Conservation (phyloP, 2,888 invertebrate species). For the Platycnemis pennipes region DNA sequence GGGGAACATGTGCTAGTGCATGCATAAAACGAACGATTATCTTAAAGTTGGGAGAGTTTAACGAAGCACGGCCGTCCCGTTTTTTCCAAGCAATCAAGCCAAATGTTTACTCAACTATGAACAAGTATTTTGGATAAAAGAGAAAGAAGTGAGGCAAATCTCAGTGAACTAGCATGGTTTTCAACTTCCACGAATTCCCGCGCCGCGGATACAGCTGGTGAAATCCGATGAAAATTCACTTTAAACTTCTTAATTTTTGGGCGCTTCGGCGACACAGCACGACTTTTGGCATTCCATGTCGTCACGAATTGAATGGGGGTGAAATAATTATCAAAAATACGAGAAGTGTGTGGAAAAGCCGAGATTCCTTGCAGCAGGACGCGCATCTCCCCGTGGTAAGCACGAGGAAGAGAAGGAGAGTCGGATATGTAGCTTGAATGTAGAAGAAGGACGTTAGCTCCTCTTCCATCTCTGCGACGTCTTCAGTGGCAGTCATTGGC, state of each 20-base stretch:
- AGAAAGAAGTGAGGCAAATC: neutral
- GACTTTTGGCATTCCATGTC: neutral
- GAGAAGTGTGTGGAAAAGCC: neutral
- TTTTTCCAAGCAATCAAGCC: neutral
- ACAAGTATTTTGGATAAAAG: neutral
- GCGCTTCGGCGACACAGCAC: neutral
- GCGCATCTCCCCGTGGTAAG: neutral
- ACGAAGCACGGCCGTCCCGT: neutral
- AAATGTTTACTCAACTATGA: neutral
- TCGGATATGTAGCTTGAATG: too few species aligned
- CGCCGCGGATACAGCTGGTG: neutral
- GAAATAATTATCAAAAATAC: neutral
- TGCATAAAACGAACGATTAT: too few species aligned
- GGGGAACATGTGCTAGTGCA: too few species aligned
- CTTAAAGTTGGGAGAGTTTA: too few species aligned
- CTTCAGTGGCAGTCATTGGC: too few species aligned
- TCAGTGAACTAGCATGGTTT: neutral
- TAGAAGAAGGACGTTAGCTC: too few species aligned
- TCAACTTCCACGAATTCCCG: neutral
- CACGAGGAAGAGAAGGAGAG: too few species aligned
- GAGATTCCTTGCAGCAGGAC: neutral
- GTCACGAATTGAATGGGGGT: neutral
- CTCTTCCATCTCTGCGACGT: too few species aligned
- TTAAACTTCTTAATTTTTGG: neutral
- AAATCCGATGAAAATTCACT: neutral